phyloP scores from a whole-genome alignment of 2,888 invertebrate species.

The Lottia gigantea region DNA sequence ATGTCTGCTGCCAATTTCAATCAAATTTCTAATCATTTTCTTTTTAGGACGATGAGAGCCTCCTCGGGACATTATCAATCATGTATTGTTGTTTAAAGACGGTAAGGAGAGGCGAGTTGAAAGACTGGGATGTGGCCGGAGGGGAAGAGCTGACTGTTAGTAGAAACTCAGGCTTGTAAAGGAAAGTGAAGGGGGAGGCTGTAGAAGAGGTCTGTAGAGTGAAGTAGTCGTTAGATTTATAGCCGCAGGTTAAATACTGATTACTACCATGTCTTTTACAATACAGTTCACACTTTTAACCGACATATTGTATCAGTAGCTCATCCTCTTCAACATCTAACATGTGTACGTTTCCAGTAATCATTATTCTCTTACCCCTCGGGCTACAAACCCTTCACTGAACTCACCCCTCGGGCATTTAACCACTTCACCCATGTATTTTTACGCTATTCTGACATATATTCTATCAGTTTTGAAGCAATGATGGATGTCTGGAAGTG shows the following conservation, averaged over 20 bases:
- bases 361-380: no score
- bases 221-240: conserved; percentile 4
- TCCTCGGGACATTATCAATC: conserved; percentile 1
- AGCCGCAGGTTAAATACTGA: neutral
- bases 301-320: no score
- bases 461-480: no score
- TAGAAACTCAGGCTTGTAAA: neutral
- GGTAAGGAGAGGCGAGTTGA: conserved; percentile 1
- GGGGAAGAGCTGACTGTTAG: conserved; percentile 4
- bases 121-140: neutral
- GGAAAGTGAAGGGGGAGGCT: no score
- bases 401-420: no score
- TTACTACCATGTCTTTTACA: neutral
- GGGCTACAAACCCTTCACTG: no score
- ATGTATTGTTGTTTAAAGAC: neutral
- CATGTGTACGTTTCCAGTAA: no score
- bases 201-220: neutral
- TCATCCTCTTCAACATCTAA: no score
- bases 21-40: conserved; percentile 1
- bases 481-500: no score
- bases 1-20: neutral
- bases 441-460: no score
- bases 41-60: neutral
- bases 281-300: neutral
- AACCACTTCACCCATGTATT: no score